These are phyloP conservation scores for Drosophila pegasa DNA, from an alignment of 2,888 invertebrate species.

Conservation along the genomic window DNA sequence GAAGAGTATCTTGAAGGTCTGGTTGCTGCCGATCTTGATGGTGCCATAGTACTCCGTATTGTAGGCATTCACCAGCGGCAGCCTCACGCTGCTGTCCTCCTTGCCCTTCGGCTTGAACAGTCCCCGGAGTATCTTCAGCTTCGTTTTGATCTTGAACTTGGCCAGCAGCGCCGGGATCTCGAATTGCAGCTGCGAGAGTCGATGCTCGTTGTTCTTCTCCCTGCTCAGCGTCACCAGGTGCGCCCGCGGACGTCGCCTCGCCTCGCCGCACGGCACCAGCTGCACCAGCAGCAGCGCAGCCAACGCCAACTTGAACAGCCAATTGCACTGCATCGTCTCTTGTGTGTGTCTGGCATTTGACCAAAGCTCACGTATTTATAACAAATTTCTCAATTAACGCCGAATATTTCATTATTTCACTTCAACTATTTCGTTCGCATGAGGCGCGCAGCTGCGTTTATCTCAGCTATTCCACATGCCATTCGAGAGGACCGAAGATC, in stretches of 20 bases:
- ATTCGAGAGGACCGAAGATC: constrained; percentile 10
- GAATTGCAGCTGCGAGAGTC: constrained; percentile 10
- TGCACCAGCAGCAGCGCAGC: constrained; percentile 11
- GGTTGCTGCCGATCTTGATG: constrained; percentile 94
- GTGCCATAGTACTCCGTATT: constrained; percentile 78
- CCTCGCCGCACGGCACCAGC: constrained; percentile 18
- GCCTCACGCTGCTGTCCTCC: background rate
- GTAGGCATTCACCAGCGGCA: constrained; percentile 56
- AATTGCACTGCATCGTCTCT: constrained; percentile 39
- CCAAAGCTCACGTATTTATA: constrained; percentile 35
- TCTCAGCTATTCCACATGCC: constrained; percentile 8
- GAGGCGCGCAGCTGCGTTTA: constrained; percentile 19
- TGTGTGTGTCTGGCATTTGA: constrained; percentile 1
- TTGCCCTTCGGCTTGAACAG: fast-evolving
- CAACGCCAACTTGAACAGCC: constrained; percentile 14
- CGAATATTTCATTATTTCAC: background rate
- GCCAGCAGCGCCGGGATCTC: constrained; percentile 36
- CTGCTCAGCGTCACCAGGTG: constrained; percentile 18
- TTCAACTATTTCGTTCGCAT: background rate
- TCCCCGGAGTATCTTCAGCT: fast-evolving
- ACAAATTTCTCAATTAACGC: background rate
- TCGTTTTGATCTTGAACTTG: constrained; percentile 35
- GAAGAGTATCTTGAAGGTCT: constrained; percentile 96
- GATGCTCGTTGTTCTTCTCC: background rate
- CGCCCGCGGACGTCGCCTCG: constrained; percentile 9